Conservation (phyloP, 2,797 vertebrate species). For the Cyclopterus lumpus region DNA sequence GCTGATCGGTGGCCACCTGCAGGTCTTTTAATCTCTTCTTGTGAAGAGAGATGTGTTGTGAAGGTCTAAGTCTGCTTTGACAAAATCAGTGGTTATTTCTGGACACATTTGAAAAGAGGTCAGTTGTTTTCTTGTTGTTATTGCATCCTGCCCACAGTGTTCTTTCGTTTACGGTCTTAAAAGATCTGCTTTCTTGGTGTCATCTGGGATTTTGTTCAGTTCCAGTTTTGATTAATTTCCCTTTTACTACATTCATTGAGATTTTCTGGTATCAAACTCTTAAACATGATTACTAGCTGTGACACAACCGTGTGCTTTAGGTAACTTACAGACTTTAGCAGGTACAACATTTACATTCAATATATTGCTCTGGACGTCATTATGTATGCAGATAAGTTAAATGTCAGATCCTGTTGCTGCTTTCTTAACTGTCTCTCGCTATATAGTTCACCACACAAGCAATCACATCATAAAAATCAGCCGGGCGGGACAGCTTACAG, state of each 20-base stretch:
- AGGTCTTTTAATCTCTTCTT: slow-evolving; percentile 8
- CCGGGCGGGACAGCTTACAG: too few species aligned
- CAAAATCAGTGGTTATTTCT: background rate
- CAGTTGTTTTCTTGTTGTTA: background rate
- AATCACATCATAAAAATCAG: too few species aligned
- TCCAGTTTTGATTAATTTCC: background rate
- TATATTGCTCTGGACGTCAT: too few species aligned
- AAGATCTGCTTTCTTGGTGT: background rate
- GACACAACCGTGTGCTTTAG: background rate
- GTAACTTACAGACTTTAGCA: background rate
- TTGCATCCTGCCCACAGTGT: background rate
- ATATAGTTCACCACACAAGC: slow-evolving; percentile 1
- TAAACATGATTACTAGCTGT: background rate
- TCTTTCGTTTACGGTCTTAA: background rate
- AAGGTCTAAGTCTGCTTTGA: background rate
- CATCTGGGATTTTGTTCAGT: background rate
- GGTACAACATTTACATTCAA: background rate
- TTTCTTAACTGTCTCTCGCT: background rate
- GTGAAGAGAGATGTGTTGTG: background rate
- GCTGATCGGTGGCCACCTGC: slow-evolving; percentile 14
- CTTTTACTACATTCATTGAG: background rate
- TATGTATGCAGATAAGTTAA: too few species aligned
- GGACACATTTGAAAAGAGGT: background rate
- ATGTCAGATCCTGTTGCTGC: too few species aligned
- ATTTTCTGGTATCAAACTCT: background rate